phyloP scores from a whole-genome alignment of 2,888 invertebrate species.

The Limnephilus lunatus region DNA sequence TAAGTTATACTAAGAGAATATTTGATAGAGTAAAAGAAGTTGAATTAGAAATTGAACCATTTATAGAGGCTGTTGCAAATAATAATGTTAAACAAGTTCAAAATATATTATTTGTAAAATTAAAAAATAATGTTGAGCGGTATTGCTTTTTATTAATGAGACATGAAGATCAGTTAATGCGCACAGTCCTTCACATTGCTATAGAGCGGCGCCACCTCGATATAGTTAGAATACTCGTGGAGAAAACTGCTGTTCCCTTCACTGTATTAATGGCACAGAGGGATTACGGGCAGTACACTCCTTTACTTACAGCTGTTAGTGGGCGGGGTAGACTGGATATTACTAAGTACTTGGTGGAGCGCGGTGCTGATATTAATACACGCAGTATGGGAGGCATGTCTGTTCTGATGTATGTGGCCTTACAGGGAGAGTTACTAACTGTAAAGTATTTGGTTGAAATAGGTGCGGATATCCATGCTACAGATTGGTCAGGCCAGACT shows the following conservation, averaged over 20 bases:
- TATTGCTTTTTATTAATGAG: background rate
- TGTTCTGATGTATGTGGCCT: background rate
- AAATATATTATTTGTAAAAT: background rate
- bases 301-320: background rate
- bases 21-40: background rate
- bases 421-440: background rate
- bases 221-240: background rate
- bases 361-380: background rate
- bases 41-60: too few species aligned
- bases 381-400: background rate
- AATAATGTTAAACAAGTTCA: background rate
- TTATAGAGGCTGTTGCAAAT: too few species aligned
- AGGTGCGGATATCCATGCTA: background rate
- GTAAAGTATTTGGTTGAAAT: background rate
- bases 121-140: background rate
- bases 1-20: background rate
- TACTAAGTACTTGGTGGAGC: background rate
- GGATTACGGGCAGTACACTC: rapidly evolving
- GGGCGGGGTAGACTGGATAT: background rate
- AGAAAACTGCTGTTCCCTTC: background rate
- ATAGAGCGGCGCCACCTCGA: background rate
- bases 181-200: background rate
- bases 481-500: rapidly evolving
- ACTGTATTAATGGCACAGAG: background rate
- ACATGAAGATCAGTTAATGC: background rate